phyloP scores from a whole-genome alignment of 2,888 invertebrate genomes.

The Eurois occulta region DNA sequence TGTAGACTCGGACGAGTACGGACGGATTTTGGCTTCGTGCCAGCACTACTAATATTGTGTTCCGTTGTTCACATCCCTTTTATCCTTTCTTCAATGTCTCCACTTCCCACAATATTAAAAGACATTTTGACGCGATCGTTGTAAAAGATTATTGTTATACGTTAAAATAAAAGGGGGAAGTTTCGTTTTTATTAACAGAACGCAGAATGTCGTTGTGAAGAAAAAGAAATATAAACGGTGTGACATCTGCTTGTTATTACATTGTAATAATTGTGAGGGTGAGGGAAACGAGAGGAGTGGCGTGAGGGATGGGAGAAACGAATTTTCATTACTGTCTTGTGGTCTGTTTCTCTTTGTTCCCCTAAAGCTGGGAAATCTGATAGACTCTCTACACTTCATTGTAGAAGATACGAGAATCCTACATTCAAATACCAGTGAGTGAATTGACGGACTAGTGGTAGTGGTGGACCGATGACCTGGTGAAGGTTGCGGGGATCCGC shows the following conservation, averaged over 20 bases:
- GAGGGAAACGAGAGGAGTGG: conserved; percentile 31
- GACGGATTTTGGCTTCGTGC: conserved; percentile 66
- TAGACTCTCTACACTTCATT: neutral
- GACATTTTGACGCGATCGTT: conserved; percentile 48
- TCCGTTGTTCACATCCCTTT: conserved; percentile 46
- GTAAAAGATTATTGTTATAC: conserved; percentile 52
- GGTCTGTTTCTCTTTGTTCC: neutral
- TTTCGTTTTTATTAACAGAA: conserved; percentile 53
- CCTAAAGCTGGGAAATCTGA: neutral
- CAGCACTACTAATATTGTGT: conserved; percentile 57
- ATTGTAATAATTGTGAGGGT: conserved; percentile 55
- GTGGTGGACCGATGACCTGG: no score
- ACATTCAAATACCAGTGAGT: neutral
- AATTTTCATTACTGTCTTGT: conserved; percentile 26
- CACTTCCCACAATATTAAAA: conserved; percentile 58
- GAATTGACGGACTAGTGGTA: neutral
- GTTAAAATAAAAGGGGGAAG: conserved; percentile 38
- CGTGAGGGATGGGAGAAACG: neutral
- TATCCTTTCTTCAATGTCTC: conserved; percentile 38
- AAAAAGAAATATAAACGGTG: conserved; percentile 52
- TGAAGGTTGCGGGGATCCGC: no score
- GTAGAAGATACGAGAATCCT: neutral
- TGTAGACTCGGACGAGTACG: conserved; percentile 36
- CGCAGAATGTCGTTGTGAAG: conserved; percentile 5
- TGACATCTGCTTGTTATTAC: conserved; percentile 59